Evolutionary conservation across 1,140 invertebrate species (phyloP), one percentile per base, ranked within the genome.

Genomic region (Caenorhabditis latens): DNA sequence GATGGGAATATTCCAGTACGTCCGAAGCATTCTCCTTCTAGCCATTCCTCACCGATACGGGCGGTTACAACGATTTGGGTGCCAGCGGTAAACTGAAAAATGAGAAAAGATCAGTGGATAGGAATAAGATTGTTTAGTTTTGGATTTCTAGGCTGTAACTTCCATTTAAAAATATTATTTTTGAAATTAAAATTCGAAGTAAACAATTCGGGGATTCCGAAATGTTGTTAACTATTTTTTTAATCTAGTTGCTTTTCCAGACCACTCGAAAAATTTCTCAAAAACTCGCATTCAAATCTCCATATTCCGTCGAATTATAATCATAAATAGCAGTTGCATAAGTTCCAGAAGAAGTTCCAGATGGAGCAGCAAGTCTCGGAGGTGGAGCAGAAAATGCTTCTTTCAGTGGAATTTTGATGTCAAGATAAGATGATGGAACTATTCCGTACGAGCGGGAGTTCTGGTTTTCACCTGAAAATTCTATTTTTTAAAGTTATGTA

Each of bases 211-310:
- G 16, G 9, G 16, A 53, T 53, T 53, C 9, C 50, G 16, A 11
- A 53, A 53, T 11, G 3, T 53, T 32, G 32, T 32, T 1, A 32
- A 32, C 32, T 32, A 32, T 32, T 32, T 32, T 1, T 32, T 32
- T 32, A 32, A 32, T 32, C 32, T 32, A 32, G 32, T 32, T 32
- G 32, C 32, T 32, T 32, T 32, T 32, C 32, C 32, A 32, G 32
- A 32, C 32, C 32, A 32, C 32, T 53, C 9, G 50, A 9, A 40
- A 63, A 40, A 2, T 32, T 32, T 63, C 32, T 11, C 5, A 79
- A 50, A 79, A 79, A 32, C 71, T 79, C 21, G 83, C 86, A 71
- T 86, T 71, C 14, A 86, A 71, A 67, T 86, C 86, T 63, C 86
- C 86, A 57, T 48, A 21, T 48, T 71, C 71, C 6, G 46, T 65